phyloP scores from a whole-genome alignment of 1,140 invertebrate species.

The Drosophila fuyamai region DNA sequence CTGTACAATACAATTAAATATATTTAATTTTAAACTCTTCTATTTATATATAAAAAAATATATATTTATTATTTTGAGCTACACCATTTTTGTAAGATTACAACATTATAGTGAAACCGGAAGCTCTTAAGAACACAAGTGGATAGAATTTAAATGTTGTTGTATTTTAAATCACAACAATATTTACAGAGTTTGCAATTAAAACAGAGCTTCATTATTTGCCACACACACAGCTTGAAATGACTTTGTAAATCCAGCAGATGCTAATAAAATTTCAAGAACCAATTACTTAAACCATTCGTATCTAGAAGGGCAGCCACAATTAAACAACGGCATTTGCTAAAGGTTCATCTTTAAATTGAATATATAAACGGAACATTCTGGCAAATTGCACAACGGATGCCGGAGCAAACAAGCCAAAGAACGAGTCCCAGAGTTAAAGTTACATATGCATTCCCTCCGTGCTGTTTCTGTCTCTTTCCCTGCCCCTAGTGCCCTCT shows the following conservation, averaged over 20 bases:
- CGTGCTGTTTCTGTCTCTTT: background rate
- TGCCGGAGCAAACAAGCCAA: conserved; percentile 23
- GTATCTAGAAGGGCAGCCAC: background rate
- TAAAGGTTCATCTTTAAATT: conserved; percentile 14
- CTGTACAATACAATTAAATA: too few relatives aligned
- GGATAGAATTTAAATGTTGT: too few relatives aligned
- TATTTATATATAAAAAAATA: too few relatives aligned
- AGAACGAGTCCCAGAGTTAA: conserved; percentile 29
- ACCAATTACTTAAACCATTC: conserved; percentile 10
- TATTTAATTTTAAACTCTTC: too few relatives aligned
- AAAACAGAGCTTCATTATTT: background rate
- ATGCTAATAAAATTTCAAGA: conserved; percentile 16
- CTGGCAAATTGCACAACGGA: conserved; percentile 34
- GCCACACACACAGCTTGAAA: too few relatives aligned
- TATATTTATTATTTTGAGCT: too few relatives aligned
- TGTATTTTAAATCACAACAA: background rate
- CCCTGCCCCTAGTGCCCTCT: background rate
- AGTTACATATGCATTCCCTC: conserved; percentile 28
- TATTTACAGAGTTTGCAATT: background rate
- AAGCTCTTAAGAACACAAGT: too few relatives aligned
- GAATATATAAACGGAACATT: conserved; percentile 44
- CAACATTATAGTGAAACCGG: too few relatives aligned
- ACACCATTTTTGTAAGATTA: too few relatives aligned
- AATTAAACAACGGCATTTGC: conserved; percentile 5
- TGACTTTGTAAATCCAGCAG: too few relatives aligned